phyloP scores from a whole-genome alignment of 2,797 vertebrate genomes.

The Sciaenops ocellatus region DNA sequence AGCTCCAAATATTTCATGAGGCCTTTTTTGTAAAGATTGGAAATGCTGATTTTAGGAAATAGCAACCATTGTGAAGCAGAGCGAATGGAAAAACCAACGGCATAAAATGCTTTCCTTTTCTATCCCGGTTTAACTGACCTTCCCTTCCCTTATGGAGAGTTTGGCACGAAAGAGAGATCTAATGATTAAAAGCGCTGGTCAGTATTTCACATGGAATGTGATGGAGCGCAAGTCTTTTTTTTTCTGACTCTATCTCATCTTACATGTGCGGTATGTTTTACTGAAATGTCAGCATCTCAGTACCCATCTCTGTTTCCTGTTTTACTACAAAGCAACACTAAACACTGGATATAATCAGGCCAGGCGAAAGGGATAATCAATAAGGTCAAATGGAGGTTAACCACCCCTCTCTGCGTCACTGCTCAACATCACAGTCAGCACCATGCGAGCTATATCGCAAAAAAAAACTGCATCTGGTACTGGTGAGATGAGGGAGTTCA shows the following conservation, averaged over 20 bases:
- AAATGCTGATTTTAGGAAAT: conserved; percentile 63
- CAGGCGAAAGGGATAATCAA: conserved; percentile 52
- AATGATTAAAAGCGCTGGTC: conserved; percentile 47
- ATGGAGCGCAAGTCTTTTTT: conserved; percentile 7
- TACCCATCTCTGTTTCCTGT: conserved; percentile 7
- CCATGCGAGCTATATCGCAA: conserved; percentile 38
- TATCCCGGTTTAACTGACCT: conserved; percentile 36
- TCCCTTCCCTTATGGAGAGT: conserved; percentile 42
- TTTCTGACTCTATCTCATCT: not conserved
- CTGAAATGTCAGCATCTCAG: conserved; percentile 15
- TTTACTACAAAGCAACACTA: conserved; percentile 22
- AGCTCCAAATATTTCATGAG: conserved; percentile 34
- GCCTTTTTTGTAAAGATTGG: conserved; percentile 38
- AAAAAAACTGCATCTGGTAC: conserved; percentile 63
- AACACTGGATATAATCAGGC: conserved; percentile 2
- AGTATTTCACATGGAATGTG: conserved; percentile 40
- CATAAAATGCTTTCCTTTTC: conserved; percentile 51
- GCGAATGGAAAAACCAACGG: conserved; percentile 56
- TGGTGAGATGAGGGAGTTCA: conserved; percentile 37
- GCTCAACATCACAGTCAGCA: conserved; percentile 51
- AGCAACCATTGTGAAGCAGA: conserved; percentile 54
- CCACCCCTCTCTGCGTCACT: conserved; percentile 34
- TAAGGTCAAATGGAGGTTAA: conserved; percentile 65
- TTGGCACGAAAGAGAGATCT: conserved; percentile 51
- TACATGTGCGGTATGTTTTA: not conserved